Evolutionary conservation across 2,888 invertebrate genomes (phyloP).

Genomic region (Melikaiella ostensackeni): DNA sequence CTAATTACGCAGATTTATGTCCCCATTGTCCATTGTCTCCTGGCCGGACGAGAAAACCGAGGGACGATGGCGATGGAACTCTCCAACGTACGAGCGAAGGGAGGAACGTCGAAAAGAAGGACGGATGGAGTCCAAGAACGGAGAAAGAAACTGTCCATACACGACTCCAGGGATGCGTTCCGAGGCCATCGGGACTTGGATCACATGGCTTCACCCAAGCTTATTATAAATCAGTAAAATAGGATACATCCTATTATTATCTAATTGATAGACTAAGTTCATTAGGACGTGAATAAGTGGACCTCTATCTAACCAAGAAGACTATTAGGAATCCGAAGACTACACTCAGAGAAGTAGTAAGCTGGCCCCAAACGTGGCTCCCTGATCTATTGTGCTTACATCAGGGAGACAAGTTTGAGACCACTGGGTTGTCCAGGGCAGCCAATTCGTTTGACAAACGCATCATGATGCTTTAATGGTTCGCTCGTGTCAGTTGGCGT

Average conservation of each 20-base stretch:
- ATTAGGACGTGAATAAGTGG: neutral
- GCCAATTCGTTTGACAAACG: too few relatives aligned
- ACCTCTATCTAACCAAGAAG: too few relatives aligned
- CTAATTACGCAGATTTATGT: constrained; percentile 97
- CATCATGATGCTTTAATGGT: too few relatives aligned
- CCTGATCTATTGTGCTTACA: too few relatives aligned
- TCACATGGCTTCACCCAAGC: constrained; percentile 11
- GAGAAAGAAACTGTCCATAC: constrained; percentile 45
- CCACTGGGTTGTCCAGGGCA: too few relatives aligned
- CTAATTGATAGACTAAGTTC: neutral
- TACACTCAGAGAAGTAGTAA: too few relatives aligned
- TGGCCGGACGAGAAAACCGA: constrained; percentile 65
- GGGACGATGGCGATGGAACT: constrained; percentile 40
- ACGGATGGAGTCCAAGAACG: constrained; percentile 48
- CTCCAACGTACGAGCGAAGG: constrained; percentile 47
- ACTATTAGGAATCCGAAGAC: too few relatives aligned
- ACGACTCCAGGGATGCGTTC: constrained; percentile 45
- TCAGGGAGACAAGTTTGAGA: too few relatives aligned
- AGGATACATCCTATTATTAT: neutral
- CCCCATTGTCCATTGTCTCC: constrained; percentile 93
- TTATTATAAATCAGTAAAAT: constrained; percentile 22
- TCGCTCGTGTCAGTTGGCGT: too few relatives aligned
- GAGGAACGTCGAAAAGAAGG: constrained; percentile 50
- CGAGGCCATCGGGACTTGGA: constrained; percentile 30
- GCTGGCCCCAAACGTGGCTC: too few relatives aligned